phyloP scores from a whole-genome alignment of 1,140 invertebrate genomes.

The Drosophila baimaii region DNA sequence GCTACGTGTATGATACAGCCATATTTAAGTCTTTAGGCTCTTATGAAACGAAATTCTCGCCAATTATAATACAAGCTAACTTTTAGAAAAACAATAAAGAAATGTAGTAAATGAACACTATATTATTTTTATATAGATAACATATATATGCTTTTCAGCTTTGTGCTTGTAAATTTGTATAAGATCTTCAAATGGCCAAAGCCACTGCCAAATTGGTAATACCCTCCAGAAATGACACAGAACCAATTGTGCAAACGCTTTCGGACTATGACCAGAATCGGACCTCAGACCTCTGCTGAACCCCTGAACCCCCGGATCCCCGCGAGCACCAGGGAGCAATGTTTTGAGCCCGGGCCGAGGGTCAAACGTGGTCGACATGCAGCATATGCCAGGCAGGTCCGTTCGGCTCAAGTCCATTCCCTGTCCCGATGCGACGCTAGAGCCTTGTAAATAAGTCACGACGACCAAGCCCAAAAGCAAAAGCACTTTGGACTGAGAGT shows the following conservation, averaged over 20 bases:
- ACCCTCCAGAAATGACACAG: neutral
- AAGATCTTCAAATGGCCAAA: neutral
- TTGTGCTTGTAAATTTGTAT: neutral
- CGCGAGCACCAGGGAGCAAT: slow-evolving; percentile 9
- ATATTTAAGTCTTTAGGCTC: too few relatives aligned
- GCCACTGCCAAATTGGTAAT: neutral
- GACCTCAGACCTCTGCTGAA: slow-evolving; percentile 34
- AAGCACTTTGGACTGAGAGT: slow-evolving; percentile 29
- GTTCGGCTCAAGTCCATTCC: slow-evolving; percentile 29
- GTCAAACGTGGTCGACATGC: slow-evolving; percentile 52
- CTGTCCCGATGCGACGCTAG: neutral
- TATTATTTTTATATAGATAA: too few relatives aligned
- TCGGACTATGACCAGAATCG: slow-evolving; percentile 16
- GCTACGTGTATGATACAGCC: too few relatives aligned
- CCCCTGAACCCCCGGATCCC: slow-evolving; percentile 27
- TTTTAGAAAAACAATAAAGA: too few relatives aligned
- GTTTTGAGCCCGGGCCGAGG: slow-evolving; percentile 33
- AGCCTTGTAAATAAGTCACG: slow-evolving; percentile 62
- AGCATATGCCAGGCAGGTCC: slow-evolving; percentile 52
- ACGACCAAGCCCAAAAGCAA: slow-evolving; percentile 53
- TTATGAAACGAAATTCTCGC: too few relatives aligned
- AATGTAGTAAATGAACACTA: too few relatives aligned
- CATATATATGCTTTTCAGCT: too few relatives aligned
- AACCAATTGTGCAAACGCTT: slow-evolving; percentile 2
- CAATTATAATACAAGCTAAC: too few relatives aligned